These are phyloP conservation scores for Penaeus japonicus DNA, from an alignment of 1,140 invertebrate genomes.

Conservation along the genomic window DNA sequence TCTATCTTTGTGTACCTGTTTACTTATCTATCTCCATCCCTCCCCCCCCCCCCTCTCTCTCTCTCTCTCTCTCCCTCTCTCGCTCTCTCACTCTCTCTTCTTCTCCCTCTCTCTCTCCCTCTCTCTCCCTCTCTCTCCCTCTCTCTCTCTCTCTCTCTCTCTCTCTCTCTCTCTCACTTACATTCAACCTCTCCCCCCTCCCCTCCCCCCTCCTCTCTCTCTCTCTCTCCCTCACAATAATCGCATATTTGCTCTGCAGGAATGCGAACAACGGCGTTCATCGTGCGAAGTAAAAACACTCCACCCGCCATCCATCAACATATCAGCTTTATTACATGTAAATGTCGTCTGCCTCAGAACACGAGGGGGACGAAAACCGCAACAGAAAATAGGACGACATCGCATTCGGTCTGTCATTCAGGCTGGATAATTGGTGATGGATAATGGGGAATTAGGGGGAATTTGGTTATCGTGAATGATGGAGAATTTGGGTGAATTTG, in stretches of 20 bases:
- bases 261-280: not conserved
- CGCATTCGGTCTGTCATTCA: too few relatives aligned
- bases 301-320: not conserved
- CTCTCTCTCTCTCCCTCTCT: too few relatives aligned
- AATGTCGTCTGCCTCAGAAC: not conserved
- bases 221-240: not conserved
- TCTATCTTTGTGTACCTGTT: too few relatives aligned
- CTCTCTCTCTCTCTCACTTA: not conserved
- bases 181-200: too few relatives aligned
- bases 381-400: too few relatives aligned
- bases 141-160: not conserved
- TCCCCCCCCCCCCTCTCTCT: too few relatives aligned
- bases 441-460: too few relatives aligned
- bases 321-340: not conserved
- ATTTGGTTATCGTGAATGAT: too few relatives aligned
- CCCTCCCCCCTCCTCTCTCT: not conserved
- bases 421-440: not conserved
- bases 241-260: not conserved
- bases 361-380: too few relatives aligned
- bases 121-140: too few relatives aligned
- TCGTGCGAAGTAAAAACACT: not conserved
- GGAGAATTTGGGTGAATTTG: not conserved
- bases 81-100: not conserved
- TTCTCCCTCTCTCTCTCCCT: not conserved
- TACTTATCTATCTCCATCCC: too few relatives aligned